Evolutionary conservation across 2,113 vertebrate species (phyloP).

Genomic region (Osmerus eperlanus): DNA sequence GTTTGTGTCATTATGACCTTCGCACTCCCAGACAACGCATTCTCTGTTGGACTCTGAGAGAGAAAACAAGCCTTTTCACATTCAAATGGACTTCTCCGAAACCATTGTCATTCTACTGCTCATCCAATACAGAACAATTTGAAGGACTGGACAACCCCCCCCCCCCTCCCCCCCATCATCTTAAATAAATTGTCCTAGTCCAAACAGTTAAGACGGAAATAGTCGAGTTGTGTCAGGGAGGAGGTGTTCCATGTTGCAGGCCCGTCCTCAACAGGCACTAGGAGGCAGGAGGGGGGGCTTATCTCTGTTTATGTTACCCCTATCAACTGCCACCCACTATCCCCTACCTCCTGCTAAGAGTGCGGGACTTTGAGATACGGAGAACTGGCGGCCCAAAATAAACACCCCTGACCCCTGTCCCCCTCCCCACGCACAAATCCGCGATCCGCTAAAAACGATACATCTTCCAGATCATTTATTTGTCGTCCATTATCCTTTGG

Average conservation of each 20-base stretch:
- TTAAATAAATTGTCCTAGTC: neutral
- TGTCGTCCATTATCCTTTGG: slow-evolving; percentile 28
- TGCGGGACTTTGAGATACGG: slow-evolving; percentile 41
- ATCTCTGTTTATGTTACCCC: slow-evolving; percentile 54
- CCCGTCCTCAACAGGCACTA: slow-evolving; percentile 1
- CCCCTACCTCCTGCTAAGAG: slow-evolving; percentile 45
- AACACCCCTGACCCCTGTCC: slow-evolving; percentile 44
- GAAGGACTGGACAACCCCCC: slow-evolving; percentile 17
- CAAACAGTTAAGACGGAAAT: slow-evolving; percentile 37
- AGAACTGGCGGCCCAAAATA: slow-evolving; percentile 71
- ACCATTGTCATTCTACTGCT: slow-evolving; percentile 51
- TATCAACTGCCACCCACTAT: slow-evolving; percentile 65
- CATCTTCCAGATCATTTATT: slow-evolving; percentile 47
- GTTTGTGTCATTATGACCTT: slow-evolving; percentile 63
- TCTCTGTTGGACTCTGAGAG: slow-evolving; percentile 53
- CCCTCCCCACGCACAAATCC: neutral
- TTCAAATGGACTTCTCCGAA: slow-evolving; percentile 36
- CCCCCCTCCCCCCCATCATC: neutral
- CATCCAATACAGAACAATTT: slow-evolving; percentile 39
- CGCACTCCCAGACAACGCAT: slow-evolving; percentile 60
- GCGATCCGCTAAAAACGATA: neutral
- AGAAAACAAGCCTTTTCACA: slow-evolving; percentile 38
- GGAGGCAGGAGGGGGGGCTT: neutral
- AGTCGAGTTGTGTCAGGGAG: slow-evolving; percentile 34
- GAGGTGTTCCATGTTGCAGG: slow-evolving; percentile 34